Evolutionary conservation across 2,888 invertebrate genomes (phyloP).

Genomic region (Metopia argyrocephala): DNA sequence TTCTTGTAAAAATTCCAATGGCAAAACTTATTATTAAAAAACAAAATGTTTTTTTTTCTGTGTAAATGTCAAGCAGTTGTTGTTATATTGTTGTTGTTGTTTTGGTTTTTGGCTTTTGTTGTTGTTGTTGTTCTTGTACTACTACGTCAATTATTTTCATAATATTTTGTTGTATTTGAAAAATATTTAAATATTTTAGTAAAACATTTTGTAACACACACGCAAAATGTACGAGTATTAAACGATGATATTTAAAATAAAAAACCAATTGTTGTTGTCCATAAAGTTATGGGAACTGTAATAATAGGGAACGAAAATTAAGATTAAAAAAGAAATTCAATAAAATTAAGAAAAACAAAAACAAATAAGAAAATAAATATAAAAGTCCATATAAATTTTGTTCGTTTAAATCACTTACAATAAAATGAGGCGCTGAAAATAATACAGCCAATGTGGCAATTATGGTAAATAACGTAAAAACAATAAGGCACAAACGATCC

Average conservation of each 20-base stretch:
- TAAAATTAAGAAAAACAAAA: not conserved
- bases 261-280: slow-evolving; percentile 46
- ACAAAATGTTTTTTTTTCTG: too few relatives aligned
- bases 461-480: slow-evolving; percentile 98
- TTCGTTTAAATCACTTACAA: slow-evolving; percentile 80
- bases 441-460: slow-evolving; percentile 97
- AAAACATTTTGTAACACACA: slow-evolving; percentile 53
- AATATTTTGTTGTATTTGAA: not conserved
- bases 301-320: slow-evolving; percentile 17
- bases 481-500: slow-evolving; percentile 99
- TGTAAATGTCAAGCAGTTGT: slow-evolving; percentile 56
- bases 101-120: slow-evolving; percentile 25
- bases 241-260: slow-evolving; percentile 10
- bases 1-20: slow-evolving; percentile 60
- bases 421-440: slow-evolving; percentile 96
- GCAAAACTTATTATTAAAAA: slow-evolving; percentile 57
- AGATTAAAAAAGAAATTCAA: not conserved
- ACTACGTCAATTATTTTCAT: slow-evolving; percentile 37
- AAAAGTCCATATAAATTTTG: slow-evolving; percentile 7
- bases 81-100: slow-evolving; percentile 27
- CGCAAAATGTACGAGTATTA: slow-evolving; percentile 17
- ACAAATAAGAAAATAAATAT: slow-evolving; percentile 4
- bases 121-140: slow-evolving; percentile 35
- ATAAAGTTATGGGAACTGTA: slow-evolving; percentile 73
- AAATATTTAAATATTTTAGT: slow-evolving; percentile 49